A percentile compares a stretch with the other conserved stretches of the same genome.
Conservation (phyloP, 2,113 vertebrate species). For the Cariama cristata region DNA sequence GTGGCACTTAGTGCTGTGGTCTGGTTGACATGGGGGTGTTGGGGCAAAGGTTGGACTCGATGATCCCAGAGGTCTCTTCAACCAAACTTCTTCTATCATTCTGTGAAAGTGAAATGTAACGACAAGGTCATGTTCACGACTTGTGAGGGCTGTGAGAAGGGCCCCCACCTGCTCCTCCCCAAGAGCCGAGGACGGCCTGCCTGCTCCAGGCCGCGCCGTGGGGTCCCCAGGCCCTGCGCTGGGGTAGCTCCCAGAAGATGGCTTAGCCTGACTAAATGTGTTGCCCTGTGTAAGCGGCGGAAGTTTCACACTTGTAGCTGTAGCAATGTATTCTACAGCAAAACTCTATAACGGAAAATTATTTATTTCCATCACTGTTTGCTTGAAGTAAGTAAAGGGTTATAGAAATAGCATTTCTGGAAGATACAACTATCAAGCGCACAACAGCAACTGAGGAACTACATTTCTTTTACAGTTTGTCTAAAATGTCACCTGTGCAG, state of each 20-base stretch:
- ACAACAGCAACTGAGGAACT: background rate
- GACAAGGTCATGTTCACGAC: background rate
- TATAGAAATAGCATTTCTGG: background rate
- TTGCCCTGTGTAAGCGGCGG: background rate
- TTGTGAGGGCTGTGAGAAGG: background rate
- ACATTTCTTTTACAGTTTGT: conserved; percentile 43
- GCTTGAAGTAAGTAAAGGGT: background rate
- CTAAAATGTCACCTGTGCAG: conserved; percentile 4
- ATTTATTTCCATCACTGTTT: background rate
- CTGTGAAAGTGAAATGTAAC: background rate
- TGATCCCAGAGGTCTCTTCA: too few relatives aligned
- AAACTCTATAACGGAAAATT: background rate
- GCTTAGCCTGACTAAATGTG: background rate
- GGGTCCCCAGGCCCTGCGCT: background rate
- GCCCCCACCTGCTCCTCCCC: background rate
- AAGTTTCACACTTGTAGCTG: background rate
- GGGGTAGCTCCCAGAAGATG: background rate
- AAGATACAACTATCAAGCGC: background rate
- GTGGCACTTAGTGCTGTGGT: too few relatives aligned
- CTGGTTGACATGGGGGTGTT: too few relatives aligned
- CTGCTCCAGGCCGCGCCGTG: background rate
- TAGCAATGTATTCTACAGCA: background rate
- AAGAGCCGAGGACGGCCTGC: background rate
- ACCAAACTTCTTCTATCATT: too few relatives aligned
- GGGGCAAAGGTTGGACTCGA: too few relatives aligned